Percentiles rank a stretch among this genome's conserved stretches.
These are phyloP conservation scores for Hystrix cristata DNA, from an alignment of 2,113 vertebrate genomes.

Conservation along the genomic window DNA sequence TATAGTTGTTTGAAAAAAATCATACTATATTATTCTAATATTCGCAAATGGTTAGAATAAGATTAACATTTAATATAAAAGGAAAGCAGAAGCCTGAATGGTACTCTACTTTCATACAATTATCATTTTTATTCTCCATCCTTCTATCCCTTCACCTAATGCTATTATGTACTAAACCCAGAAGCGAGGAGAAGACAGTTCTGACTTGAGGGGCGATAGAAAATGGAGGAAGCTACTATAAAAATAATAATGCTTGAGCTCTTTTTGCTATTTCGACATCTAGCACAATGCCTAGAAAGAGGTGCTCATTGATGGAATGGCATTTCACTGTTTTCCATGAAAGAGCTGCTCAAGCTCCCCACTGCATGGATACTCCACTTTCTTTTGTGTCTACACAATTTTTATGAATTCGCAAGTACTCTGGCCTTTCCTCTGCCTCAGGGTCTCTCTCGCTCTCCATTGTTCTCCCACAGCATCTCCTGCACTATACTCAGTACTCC, in stretches of 20 bases:
- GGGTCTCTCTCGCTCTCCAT: too few relatives aligned
- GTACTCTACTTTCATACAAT: not conserved
- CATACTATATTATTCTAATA: not conserved
- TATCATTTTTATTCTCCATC: not conserved
- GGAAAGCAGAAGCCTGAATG: not conserved
- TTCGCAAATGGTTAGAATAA: conserved; percentile 32
- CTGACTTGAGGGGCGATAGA: not conserved
- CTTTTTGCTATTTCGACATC: not conserved
- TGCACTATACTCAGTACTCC: not conserved
- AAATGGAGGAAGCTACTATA: not conserved
- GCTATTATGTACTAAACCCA: not conserved
- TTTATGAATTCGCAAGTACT: not conserved
- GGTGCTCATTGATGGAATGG: not conserved
- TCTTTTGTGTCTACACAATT: not conserved
- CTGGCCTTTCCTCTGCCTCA: not conserved
- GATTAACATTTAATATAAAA: not conserved
- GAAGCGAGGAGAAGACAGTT: not conserved
- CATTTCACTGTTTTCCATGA: not conserved
- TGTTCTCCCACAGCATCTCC: not conserved
- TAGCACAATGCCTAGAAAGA: not conserved
- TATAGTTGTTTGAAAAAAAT: not conserved
- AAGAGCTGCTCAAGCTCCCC: not conserved
- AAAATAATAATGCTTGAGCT: not conserved
- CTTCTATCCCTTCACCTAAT: not conserved
- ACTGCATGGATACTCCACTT: not conserved